Conservation (phyloP, 2,113 vertebrate genomes). For the Fregetta grallaria region DNA sequence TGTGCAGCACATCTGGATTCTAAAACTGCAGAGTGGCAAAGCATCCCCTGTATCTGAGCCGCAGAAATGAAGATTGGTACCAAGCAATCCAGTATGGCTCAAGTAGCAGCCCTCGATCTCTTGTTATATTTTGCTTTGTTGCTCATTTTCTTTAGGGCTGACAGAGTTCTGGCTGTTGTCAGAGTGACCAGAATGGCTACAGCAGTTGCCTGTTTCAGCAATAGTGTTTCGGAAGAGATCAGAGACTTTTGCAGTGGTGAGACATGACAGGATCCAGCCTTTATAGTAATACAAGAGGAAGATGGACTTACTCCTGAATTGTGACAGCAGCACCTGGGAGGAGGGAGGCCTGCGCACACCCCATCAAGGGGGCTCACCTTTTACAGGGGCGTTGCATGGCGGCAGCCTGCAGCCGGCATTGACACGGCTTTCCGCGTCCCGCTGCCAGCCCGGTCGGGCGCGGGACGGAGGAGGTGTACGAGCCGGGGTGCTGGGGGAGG, state of each 20-base stretch:
- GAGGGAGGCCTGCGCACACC: neutral
- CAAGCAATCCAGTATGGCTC: neutral
- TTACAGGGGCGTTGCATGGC: rapidly evolving
- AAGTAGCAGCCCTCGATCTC: neutral
- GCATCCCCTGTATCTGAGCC: neutral
- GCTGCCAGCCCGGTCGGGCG: rapidly evolving
- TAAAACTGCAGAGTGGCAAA: neutral
- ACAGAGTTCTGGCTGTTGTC: neutral
- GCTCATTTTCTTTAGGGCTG: neutral
- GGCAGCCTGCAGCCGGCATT: neutral
- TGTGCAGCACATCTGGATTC: neutral
- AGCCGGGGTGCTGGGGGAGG: neutral
- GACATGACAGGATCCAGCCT: neutral
- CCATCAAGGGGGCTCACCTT: neutral
- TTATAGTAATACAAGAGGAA: neutral
- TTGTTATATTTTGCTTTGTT: neutral
- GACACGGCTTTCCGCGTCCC: neutral
- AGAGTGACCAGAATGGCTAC: neutral
- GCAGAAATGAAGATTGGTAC: neutral
- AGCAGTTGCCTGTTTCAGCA: neutral
- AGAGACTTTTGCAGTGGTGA: neutral
- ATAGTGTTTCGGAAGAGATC: neutral
- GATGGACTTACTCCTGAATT: neutral
- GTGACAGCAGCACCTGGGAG: neutral
- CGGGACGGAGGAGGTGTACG: neutral